Conservation (phyloP, 2,113 vertebrate genomes). For the Trogon melanurus region DNA sequence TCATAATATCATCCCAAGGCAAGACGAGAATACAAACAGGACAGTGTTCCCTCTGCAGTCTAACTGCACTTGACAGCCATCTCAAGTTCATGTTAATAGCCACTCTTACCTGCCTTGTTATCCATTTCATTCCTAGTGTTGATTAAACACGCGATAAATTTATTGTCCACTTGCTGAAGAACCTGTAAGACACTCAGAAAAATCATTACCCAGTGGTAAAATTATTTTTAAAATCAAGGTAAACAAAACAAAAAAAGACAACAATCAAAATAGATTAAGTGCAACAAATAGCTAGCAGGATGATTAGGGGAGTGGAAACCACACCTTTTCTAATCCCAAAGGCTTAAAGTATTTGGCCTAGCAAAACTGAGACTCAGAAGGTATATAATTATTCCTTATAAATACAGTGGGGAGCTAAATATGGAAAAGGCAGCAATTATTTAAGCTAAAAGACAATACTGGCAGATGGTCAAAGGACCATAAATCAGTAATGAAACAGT, state of each 20-base stretch:
- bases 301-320: background rate
- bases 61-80: background rate
- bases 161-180: slow-evolving; percentile 96
- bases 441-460: slow-evolving; percentile 11
- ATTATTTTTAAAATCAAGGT: background rate
- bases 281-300: background rate
- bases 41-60: background rate
- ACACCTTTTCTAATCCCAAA: background rate
- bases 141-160: slow-evolving; percentile 97
- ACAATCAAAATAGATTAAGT: background rate
- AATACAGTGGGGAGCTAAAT: background rate
- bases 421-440: background rate
- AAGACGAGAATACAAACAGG: background rate
- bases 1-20: background rate
- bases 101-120: slow-evolving; percentile 71
- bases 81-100: background rate
- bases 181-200: slow-evolving; percentile 81
- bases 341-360: background rate
- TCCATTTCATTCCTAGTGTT: slow-evolving; percentile 76
- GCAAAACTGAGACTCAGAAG: background rate
- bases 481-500: background rate
- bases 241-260: background rate
- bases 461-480: background rate
- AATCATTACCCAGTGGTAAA: background rate
- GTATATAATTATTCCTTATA: background rate